phyloP scores from a whole-genome alignment of 37 sponge, comb jelly and placozoan genomes.

The Cladorhizidae sp. region DNA sequence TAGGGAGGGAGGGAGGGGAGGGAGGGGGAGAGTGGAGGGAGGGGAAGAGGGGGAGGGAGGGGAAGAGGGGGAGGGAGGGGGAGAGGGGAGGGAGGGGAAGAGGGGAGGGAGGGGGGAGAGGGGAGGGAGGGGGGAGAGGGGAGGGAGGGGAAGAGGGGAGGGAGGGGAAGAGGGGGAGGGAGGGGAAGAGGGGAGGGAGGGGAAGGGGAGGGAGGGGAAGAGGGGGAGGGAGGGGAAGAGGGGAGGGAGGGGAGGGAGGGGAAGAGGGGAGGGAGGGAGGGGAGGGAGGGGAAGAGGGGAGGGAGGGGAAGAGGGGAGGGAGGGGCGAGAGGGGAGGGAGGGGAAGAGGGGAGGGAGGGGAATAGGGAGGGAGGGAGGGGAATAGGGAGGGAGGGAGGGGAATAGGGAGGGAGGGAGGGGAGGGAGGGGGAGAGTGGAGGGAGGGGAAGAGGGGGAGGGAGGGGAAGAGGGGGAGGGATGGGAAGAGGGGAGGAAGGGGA shows the following conservation, averaged over 20 bases:
- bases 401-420: background rate
- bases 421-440: background rate
- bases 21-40: background rate
- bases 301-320: background rate
- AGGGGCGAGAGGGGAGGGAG: background rate
- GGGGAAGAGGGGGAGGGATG: background rate
- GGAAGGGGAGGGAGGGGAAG: background rate
- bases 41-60: background rate
- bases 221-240: background rate
- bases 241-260: background rate
- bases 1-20: background rate
- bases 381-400: background rate
- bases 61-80: background rate
- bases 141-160: background rate
- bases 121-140: background rate
- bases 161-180: background rate
- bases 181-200: background rate
- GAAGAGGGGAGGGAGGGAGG: background rate
- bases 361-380: background rate
- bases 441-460: background rate
- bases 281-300: background rate
- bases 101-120: background rate
- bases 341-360: background rate
- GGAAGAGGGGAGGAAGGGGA: background rate
- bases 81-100: background rate